These are phyloP conservation scores for Drosophila flavopinicola DNA, from an alignment of 2,888 invertebrate genomes.

Conservation along the genomic window DNA sequence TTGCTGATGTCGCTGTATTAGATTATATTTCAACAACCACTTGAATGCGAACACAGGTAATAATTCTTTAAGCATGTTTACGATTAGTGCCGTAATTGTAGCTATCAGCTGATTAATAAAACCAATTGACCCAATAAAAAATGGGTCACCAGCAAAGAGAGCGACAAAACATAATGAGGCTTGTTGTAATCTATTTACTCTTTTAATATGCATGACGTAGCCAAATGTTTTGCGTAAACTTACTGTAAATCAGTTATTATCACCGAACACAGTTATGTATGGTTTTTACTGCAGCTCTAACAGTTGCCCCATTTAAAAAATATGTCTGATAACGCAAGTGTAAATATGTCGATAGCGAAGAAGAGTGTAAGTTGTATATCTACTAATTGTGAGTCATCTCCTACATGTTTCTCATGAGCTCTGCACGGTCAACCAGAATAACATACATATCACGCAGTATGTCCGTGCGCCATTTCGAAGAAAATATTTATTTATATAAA, in stretches of 20 bases:
- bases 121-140: conserved; percentile 35
- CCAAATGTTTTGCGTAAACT: conserved; percentile 12
- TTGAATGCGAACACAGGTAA: conserved; percentile 17
- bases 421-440: conserved; percentile 22
- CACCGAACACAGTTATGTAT: not conserved
- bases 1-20: conserved; percentile 18
- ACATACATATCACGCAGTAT: conserved; percentile 39
- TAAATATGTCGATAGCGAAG: not conserved
- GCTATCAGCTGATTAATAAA: conserved; percentile 43
- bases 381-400: conserved; percentile 24
- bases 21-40: conserved; percentile 32
- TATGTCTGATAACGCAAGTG: conserved; percentile 4
- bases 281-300: not conserved
- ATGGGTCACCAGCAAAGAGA: conserved; percentile 25
- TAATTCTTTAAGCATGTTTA: conserved; percentile 21
- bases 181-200: conserved; percentile 12
- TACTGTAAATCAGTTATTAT: conserved; percentile 23
- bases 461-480: conserved; percentile 27
- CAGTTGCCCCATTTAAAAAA: conserved; percentile 13
- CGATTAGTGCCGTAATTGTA: conserved; percentile 11
- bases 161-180: conserved; percentile 17
- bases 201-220: conserved; percentile 34
- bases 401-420: conserved; percentile 3
- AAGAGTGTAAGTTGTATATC: not conserved
- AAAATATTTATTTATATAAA: conserved; percentile 18